Evolutionary conservation across 2,113 vertebrate species (phyloP).

Genomic region (Spilogale gracilis): DNA sequence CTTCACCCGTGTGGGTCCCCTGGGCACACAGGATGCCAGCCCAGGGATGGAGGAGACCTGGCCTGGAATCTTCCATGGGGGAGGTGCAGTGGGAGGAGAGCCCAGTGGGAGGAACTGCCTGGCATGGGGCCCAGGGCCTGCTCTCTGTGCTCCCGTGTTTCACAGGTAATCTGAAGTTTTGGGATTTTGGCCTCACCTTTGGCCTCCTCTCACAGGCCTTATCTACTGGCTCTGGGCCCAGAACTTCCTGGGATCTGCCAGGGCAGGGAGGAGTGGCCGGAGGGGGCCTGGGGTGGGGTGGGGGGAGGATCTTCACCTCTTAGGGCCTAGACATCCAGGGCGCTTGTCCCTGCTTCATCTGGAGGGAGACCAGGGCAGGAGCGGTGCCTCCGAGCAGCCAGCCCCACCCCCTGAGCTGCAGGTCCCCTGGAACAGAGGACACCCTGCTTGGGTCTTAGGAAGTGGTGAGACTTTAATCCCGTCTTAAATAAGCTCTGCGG

Average conservation of each 20-base stretch:
- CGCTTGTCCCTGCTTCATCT: background rate
- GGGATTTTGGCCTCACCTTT: background rate
- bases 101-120: background rate
- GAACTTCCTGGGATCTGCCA: background rate
- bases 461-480: slow-evolving; percentile 43
- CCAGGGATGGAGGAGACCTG: background rate
- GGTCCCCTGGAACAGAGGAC: background rate
- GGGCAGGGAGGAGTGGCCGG: background rate
- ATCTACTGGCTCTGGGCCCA: background rate
- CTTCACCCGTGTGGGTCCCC: background rate
- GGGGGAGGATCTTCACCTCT: background rate
- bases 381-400: background rate
- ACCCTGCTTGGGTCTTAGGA: background rate
- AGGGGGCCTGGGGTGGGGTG: background rate
- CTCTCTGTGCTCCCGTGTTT: background rate
- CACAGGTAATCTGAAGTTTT: background rate
- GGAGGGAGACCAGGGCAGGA: background rate
- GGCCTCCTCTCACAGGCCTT: background rate
- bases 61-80: background rate
- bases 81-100: background rate
- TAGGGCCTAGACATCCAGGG: background rate
- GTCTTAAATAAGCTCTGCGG: slow-evolving; percentile 30
- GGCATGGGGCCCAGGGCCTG: background rate
- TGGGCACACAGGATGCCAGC: background rate
- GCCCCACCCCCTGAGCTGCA: background rate